Base-by-base conservation (phyloP, 2,888 invertebrate species). In the Pollenia griseotomentosa region DNA sequence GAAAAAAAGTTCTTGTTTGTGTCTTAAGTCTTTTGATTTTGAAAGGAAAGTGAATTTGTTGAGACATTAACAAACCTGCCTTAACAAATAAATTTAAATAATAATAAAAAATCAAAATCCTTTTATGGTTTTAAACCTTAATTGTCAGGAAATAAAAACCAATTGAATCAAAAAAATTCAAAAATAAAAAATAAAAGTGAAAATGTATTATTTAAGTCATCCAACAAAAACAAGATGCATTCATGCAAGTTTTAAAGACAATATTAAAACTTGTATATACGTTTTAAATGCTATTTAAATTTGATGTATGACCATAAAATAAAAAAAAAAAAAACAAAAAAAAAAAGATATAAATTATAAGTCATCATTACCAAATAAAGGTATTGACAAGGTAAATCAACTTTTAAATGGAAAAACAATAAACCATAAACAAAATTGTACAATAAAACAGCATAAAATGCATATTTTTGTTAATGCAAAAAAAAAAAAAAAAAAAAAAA, bases 361-460 rank as follows among this genome's bases (percentile, higher is more conserved):
- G 73, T 55, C 61, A 46, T 63, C 82, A 61, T 65, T 79, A 73
- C 84, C 87, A 82, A 81, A 81, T 84, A 81, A 74, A 78, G 84
- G 19, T 63, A 84, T 68, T 84, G 87, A 74, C 84, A 87, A 87
- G 87, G 87, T 74, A 78, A 87, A 70, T 51, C 75, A 83, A 59
- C 75, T 75, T 77, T 75, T 55, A 74, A 66, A 75, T 82, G 66
- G 68, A 59, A 77, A 77, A 61, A 83, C 83, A 83, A 83, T 71
- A 57, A 83, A 83, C 53, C 55, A 71, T 46, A 46, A 77, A 61
- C 57, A 40, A 77, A 68, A 77, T 66, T 74, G 19, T 40, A 2
- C 40, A 55, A 46, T 46, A 77, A 65, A 77, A 44, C 19, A 55
- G 5, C 10, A 66, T 55, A 44, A 23, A 79, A 70, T 79, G 68